Percentiles rank a stretch among this genome's conserved stretches.
Evolutionary conservation across 2,113 vertebrate species (phyloP).

Genomic region (Ciconia boyciana): DNA sequence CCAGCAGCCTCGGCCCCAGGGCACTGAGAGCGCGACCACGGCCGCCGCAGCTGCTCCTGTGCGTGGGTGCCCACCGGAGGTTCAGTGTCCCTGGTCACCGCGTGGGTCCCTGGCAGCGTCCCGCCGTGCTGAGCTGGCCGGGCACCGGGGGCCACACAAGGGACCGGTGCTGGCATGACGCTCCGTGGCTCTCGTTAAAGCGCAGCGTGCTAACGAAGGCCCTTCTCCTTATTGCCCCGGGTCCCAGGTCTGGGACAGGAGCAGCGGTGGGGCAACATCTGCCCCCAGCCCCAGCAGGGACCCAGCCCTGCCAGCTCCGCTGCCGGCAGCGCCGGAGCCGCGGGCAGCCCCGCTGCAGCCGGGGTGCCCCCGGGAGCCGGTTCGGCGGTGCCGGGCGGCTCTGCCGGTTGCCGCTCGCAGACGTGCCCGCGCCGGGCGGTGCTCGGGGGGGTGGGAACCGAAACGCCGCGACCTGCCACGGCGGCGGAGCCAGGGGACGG

Average conservation of each 20-base stretch:
- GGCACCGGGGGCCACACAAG: rapidly evolving
- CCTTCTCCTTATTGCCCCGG: background rate
- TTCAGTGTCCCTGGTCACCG: background rate
- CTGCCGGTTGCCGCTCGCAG: conserved; percentile 71
- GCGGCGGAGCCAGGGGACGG: too few species aligned
- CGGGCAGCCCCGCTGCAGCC: background rate
- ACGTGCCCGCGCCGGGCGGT: conserved; percentile 74
- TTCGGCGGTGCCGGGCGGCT: background rate
- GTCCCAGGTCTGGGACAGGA: background rate
- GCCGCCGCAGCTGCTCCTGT: conserved; percentile 76
- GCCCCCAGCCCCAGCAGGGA: background rate
- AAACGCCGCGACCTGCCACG: background rate
- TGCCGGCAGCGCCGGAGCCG: background rate
- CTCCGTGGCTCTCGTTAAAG: background rate
- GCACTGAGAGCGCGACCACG: conserved; percentile 79
- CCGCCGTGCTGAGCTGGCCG: background rate
- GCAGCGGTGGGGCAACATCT: background rate
- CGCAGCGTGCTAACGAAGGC: background rate
- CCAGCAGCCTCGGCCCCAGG: conserved; percentile 71
- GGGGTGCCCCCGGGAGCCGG: background rate
- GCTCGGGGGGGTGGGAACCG: background rate
- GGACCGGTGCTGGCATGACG: rapidly evolving
- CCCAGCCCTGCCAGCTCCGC: background rate
- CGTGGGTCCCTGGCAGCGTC: too few species aligned
- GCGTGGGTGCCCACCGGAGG: conserved; percentile 77